phyloP scores from a whole-genome alignment of 2,888 invertebrate species.

The Caenorhabditis panamensis region DNA sequence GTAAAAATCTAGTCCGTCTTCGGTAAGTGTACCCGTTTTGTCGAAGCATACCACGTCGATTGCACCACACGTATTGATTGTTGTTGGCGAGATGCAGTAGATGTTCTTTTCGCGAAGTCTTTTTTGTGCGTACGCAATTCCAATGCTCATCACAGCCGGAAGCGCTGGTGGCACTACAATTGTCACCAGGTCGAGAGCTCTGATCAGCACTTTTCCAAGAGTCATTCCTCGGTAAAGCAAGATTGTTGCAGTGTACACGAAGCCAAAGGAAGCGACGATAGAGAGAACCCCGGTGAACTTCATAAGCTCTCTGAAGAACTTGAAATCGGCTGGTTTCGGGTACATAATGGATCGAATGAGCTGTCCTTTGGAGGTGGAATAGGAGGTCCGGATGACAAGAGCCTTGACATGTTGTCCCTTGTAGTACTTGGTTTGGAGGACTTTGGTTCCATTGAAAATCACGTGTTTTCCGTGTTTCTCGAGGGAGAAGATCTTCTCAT shows the following conservation, averaged over 20 bases:
- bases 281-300: constrained; percentile 69
- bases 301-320: constrained; percentile 84
- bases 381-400: constrained; percentile 88
- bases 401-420: constrained; percentile 83
- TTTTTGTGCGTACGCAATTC: constrained; percentile 83
- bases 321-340: constrained; percentile 85
- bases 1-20: constrained; percentile 81
- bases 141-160: constrained; percentile 85
- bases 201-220: constrained; percentile 85
- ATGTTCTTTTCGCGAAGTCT: constrained; percentile 82
- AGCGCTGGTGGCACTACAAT: constrained; percentile 94
- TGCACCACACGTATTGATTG: constrained; percentile 83
- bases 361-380: constrained; percentile 85
- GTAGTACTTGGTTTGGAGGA: constrained; percentile 89
- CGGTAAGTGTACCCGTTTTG: constrained; percentile 82
- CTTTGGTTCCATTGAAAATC: constrained; percentile 91
- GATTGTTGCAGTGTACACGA: constrained; percentile 88
- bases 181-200: constrained; percentile 92
- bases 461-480: constrained; percentile 89
- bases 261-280: constrained; percentile 66
- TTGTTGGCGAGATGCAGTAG: constrained; percentile 83
- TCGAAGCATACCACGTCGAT: constrained; percentile 83
- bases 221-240: constrained; percentile 85
- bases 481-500: constrained; percentile 83
- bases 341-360: constrained; percentile 84